Conservation (phyloP, 1,140 invertebrate species). For the Magallana ariakensis region DNA sequence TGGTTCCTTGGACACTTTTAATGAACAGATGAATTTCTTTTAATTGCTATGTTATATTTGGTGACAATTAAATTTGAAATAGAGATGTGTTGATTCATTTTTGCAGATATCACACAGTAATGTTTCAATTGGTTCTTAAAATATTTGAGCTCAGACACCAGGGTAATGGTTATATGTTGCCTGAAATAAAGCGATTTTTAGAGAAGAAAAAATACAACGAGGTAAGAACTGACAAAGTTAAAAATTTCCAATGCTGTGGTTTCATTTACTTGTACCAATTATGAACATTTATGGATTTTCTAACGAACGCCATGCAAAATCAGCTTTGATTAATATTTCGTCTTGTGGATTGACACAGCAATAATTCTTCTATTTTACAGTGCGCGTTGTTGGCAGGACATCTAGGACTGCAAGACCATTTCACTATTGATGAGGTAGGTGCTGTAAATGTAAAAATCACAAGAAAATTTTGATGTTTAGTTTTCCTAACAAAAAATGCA, state of each 20-base stretch:
- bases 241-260: too few relatives aligned
- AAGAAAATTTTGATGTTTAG: neutral
- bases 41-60: too few relatives aligned
- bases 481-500: neutral
- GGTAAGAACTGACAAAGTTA: constrained; percentile 50
- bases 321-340: neutral
- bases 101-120: constrained; percentile 62
- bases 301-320: too few relatives aligned
- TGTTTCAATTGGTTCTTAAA: constrained; percentile 68
- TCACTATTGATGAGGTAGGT: constrained; percentile 82
- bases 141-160: constrained; percentile 67
- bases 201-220: constrained; percentile 71
- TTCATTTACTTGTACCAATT: too few relatives aligned
- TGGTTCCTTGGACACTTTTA: too few relatives aligned
- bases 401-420: constrained; percentile 84
- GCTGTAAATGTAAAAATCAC: neutral
- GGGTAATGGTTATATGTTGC: constrained; percentile 70
- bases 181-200: constrained; percentile 60
- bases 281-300: too few relatives aligned
- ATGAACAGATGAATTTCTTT: too few relatives aligned
- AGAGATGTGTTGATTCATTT: too few relatives aligned
- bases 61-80: too few relatives aligned
- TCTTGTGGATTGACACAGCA: neutral
- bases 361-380: constrained; percentile 51
- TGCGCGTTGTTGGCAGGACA: constrained; percentile 83